phyloP scores from a whole-genome alignment of 2,797 vertebrate genomes.

The Chloroceryle amazona region DNA sequence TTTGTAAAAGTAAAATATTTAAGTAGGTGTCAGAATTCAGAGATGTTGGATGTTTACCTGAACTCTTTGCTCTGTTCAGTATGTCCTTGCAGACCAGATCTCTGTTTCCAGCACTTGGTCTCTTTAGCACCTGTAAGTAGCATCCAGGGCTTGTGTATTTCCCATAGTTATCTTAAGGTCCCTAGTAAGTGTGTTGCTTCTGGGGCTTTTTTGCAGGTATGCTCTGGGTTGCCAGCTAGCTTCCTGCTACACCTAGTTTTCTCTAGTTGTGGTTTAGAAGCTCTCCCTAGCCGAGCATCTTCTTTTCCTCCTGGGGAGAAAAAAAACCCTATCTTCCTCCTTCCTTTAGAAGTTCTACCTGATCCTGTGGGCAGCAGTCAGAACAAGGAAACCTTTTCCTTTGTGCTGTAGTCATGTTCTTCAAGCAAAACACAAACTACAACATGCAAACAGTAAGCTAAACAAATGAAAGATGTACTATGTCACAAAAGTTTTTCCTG shows the following conservation, averaged over 20 bases:
- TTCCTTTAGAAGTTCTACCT: constrained; percentile 52
- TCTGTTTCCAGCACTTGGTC: background rate
- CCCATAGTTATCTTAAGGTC: background rate
- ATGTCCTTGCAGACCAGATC: background rate
- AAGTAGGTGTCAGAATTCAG: background rate
- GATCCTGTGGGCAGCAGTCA: constrained; percentile 50
- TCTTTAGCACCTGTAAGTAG: background rate
- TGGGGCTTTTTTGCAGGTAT: background rate
- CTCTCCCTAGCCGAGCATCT: background rate
- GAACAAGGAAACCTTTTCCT: constrained; percentile 55
- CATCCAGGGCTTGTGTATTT: background rate
- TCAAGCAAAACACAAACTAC: constrained; percentile 62
- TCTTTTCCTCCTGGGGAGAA: background rate
- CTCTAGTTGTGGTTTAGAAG: background rate
- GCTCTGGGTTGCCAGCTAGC: constrained; percentile 4
- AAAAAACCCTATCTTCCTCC: constrained; percentile 33
- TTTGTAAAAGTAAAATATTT: background rate
- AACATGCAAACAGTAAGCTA: constrained; percentile 56
- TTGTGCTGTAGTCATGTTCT: constrained; percentile 60
- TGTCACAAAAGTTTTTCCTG: background rate
- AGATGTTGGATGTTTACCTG: background rate
- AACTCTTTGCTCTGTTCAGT: background rate
- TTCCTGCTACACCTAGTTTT: background rate
- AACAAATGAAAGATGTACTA: background rate
- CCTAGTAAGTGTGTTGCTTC: background rate